Conservation (phyloP, 2,888 invertebrate species). For the Caenorhabditis afra region DNA sequence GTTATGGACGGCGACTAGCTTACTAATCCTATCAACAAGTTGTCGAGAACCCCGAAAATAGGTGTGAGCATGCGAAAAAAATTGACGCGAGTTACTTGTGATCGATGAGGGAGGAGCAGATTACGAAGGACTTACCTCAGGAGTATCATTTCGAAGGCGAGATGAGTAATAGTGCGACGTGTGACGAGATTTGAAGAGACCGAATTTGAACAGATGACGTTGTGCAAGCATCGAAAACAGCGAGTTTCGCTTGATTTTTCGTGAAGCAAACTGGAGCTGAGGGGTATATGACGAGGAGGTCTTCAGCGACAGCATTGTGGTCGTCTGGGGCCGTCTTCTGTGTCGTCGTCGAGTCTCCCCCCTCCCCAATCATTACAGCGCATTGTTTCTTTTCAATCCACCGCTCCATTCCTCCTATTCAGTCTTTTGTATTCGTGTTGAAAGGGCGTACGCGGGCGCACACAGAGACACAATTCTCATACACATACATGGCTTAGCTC, state of each 20-base stretch:
- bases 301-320: constrained; percentile 60
- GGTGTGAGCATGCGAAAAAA: constrained; percentile 15
- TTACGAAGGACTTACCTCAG: constrained; percentile 38
- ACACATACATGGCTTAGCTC: constrained; percentile 54
- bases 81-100: constrained; percentile 32
- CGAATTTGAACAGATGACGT: neutral
- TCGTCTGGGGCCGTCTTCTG: constrained; percentile 57
- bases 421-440: constrained; percentile 73
- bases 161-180: constrained; percentile 19
- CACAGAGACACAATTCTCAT: constrained; percentile 58
- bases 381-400: constrained; percentile 76
- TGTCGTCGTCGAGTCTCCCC: constrained; percentile 61
- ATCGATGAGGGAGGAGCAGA: constrained; percentile 14
- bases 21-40: constrained; percentile 43
- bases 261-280: constrained; percentile 24
- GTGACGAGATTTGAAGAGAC: neutral
- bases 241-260: constrained; percentile 2
- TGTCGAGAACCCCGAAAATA: constrained; percentile 30
- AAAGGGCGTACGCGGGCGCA: constrained; percentile 65
- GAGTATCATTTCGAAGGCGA: constrained; percentile 1
- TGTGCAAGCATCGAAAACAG: neutral
- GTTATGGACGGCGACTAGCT: constrained; percentile 4
- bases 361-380: constrained; percentile 72
- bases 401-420: constrained; percentile 74
- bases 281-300: constrained; percentile 51